phyloP scores from a whole-genome alignment of 2,113 vertebrate genomes.

The Drymodes brunneopygia region DNA sequence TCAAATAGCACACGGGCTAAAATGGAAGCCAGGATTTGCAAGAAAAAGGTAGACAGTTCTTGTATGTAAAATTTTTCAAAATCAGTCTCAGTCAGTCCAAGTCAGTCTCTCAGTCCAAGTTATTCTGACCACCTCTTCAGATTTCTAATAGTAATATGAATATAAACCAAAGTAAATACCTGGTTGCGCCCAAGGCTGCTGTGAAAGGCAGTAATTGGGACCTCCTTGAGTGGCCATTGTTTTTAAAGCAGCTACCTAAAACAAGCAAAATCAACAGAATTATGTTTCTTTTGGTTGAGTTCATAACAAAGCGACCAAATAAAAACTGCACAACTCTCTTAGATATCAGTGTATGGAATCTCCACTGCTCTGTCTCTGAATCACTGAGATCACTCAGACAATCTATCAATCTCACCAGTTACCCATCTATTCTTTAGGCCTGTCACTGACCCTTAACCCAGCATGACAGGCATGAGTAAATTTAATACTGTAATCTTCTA shows the following conservation, averaged over 20 bases:
- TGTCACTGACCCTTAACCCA: neutral
- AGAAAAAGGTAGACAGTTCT: neutral
- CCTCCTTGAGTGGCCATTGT: conserved; percentile 92
- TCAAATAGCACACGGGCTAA: neutral
- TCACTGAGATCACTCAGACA: neutral
- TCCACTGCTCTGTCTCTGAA: neutral
- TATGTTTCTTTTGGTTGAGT: neutral
- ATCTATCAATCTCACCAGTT: neutral
- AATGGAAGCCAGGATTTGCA: neutral
- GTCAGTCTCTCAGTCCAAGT: neutral
- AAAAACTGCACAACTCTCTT: neutral
- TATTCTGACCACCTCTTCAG: neutral
- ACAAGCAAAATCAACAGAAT: conserved; percentile 22
- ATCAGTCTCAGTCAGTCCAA: neutral
- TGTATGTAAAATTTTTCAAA: neutral
- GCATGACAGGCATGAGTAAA: neutral
- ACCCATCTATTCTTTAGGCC: neutral
- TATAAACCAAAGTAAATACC: conserved; percentile 67
- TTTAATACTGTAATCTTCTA: neutral
- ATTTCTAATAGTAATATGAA: neutral
- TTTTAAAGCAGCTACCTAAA: conserved; percentile 89
- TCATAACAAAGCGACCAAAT: neutral
- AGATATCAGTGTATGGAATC: neutral
- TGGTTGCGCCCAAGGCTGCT: conserved; percentile 97
- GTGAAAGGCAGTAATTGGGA: conserved; percentile 88